A percentile compares a stretch with the other conserved stretches of the same genome.
These are phyloP conservation scores for Hestina assimilis DNA, from an alignment of 1,140 invertebrate genomes.

Conservation along the genomic window DNA sequence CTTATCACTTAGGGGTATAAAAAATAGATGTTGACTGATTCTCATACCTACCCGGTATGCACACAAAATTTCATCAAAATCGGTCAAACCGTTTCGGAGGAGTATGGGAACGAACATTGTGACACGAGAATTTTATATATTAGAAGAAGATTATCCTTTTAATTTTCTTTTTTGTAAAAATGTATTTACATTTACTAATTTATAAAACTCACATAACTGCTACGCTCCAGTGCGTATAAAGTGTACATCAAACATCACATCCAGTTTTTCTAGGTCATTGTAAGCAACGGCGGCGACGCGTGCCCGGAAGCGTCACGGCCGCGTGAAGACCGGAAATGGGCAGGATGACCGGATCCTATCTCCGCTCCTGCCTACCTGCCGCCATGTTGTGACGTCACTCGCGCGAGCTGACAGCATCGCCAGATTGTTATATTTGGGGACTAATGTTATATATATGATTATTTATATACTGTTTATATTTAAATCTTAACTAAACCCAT, in stretches of 20 bases:
- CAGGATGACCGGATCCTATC: conserved; percentile 78
- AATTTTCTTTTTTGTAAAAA: too few relatives aligned
- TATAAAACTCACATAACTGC: too few relatives aligned
- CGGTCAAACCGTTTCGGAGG: too few relatives aligned
- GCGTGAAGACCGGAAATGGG: conserved; percentile 78
- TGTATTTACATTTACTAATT: too few relatives aligned
- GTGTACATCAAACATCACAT: conserved; percentile 27
- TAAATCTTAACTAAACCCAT: too few relatives aligned
- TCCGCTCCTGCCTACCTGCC: conserved; percentile 69
- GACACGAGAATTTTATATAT: too few relatives aligned
- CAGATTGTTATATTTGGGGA: conserved; percentile 60
- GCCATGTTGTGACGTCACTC: conserved; percentile 75
- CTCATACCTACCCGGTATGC: too few relatives aligned
- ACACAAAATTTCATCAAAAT: too few relatives aligned
- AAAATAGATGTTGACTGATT: too few relatives aligned
- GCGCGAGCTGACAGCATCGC: conserved; percentile 36
- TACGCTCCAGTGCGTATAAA: neutral
- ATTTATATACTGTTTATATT: neutral
- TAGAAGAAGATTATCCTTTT: too few relatives aligned
- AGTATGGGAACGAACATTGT: too few relatives aligned
- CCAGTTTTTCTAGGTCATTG: conserved; percentile 41
- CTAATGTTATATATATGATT: conserved; percentile 14
- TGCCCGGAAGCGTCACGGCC: conserved; percentile 76
- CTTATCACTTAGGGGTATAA: too few relatives aligned
- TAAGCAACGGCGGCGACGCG: conserved; percentile 63